Percentiles rank a stretch among this genome's conserved stretches.
Conservation (phyloP, 2,797 vertebrate species). For the Acanthurus lineatus region DNA sequence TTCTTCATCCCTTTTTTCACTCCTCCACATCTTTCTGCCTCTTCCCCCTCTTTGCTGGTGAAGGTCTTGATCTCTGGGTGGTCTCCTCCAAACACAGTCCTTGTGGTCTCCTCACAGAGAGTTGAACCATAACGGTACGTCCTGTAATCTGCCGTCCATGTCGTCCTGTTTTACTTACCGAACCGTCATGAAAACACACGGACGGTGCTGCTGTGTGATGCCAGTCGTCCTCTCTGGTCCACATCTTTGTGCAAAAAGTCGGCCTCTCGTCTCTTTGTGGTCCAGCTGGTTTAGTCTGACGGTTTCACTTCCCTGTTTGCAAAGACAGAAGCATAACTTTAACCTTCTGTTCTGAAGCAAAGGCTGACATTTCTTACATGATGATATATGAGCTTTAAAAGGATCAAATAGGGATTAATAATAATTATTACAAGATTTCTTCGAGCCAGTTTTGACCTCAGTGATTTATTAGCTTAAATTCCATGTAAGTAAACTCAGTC, state of each 20-base stretch:
- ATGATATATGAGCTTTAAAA: background rate
- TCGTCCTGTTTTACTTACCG: constrained; percentile 8
- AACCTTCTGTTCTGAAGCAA: background rate
- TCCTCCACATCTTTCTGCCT: background rate
- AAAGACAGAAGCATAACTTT: background rate
- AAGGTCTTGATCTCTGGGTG: constrained; percentile 52
- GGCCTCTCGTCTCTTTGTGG: constrained; percentile 48
- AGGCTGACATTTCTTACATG: background rate
- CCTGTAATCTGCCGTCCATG: constrained; percentile 3
- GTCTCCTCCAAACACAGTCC: constrained; percentile 35
- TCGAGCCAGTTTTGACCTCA: no score
- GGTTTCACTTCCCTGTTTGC: constrained; percentile 37
- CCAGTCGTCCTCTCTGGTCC: constrained; percentile 19
- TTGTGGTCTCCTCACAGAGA: constrained; percentile 36
- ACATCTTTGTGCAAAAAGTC: constrained; percentile 22
- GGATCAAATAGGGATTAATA: no score
- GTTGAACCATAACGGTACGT: constrained; percentile 18
- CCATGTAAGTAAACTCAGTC: no score
- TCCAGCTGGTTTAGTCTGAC: constrained; percentile 61
- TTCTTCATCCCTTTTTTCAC: background rate
- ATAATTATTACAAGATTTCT: no score
- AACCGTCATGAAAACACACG: constrained; percentile 27
- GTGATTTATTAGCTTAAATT: no score
- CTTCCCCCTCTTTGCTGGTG: constrained; percentile 2
- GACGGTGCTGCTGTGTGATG: background rate